These are phyloP conservation scores for Brenthis hecate DNA, from an alignment of 2,888 invertebrate genomes.

Conservation along the genomic window DNA sequence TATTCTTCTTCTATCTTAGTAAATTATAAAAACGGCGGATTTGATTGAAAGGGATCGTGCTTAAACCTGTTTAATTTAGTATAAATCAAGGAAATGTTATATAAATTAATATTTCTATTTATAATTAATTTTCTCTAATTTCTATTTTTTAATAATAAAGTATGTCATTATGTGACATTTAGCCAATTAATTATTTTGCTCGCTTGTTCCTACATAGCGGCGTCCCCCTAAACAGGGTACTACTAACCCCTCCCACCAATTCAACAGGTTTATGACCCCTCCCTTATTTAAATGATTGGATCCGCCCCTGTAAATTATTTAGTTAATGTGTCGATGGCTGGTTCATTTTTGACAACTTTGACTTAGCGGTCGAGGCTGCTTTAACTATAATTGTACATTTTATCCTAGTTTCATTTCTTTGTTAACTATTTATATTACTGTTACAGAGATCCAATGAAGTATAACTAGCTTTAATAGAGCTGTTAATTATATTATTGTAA, in stretches of 20 bases:
- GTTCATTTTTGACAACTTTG: slow-evolving; percentile 41
- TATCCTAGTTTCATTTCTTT: slow-evolving; percentile 71
- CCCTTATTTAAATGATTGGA: slow-evolving; percentile 22
- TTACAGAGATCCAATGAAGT: slow-evolving; percentile 75
- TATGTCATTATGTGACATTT: too few species aligned
- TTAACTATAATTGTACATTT: slow-evolving; percentile 63
- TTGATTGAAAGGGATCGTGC: neutral
- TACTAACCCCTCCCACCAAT: slow-evolving; percentile 20
- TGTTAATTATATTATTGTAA: slow-evolving; percentile 79
- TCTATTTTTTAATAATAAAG: too few species aligned
- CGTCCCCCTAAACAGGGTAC: slow-evolving; percentile 6
- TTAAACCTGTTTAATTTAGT: neutral
- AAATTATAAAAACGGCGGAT: slow-evolving; percentile 17
- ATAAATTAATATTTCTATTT: too few species aligned
- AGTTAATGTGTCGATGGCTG: slow-evolving; percentile 49
- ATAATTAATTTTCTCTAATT: too few species aligned
- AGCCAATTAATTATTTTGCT: neutral
- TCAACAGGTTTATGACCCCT: slow-evolving; percentile 19
- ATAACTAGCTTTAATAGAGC: slow-evolving; percentile 78
- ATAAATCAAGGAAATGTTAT: neutral
- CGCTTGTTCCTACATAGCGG: slow-evolving; percentile 2
- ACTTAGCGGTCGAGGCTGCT: slow-evolving; percentile 53
- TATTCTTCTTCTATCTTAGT: slow-evolving; percentile 18
- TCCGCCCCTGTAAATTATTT: slow-evolving; percentile 59
- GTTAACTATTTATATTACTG: slow-evolving; percentile 81